A percentile compares a stretch with the other conserved stretches of the same genome.
Conservation (phyloP, 2,888 invertebrate genomes). For the Tenthredo livida region DNA sequence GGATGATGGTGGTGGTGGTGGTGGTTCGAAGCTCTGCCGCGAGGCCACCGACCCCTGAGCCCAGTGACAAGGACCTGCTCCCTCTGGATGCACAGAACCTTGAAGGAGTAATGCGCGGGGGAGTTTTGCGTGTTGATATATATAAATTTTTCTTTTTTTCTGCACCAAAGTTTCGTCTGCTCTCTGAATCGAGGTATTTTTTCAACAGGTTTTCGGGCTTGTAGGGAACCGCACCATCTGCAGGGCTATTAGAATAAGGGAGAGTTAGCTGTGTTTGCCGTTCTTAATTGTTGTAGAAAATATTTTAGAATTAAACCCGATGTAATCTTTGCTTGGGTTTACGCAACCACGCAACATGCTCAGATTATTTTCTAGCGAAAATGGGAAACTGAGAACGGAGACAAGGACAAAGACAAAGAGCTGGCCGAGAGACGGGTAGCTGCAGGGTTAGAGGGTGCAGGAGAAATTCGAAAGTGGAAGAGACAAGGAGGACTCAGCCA, state of each 20-base stretch:
- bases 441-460: neutral
- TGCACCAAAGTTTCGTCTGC: neutral
- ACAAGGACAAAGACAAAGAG: neutral
- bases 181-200: neutral
- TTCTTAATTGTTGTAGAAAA: neutral
- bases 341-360: neutral
- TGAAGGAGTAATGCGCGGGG: constrained; percentile 4
- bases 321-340: neutral
- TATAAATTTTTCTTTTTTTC: neutral
- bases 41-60: constrained; percentile 49
- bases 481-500: neutral
- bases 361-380: neutral
- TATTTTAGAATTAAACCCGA: constrained; percentile 7
- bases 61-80: constrained; percentile 37
- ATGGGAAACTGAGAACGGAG: constrained; percentile 5
- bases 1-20: constrained; percentile 7
- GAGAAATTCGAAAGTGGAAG: constrained; percentile 31
- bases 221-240: neutral
- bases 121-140: neutral
- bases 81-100: constrained; percentile 28
- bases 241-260: neutral
- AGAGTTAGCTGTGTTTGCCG: neutral
- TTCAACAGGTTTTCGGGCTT: neutral
- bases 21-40: constrained; percentile 9
- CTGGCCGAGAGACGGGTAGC: neutral